Evolutionary conservation across 2,113 vertebrate species (phyloP), one percentile per base, ranked within the genome.

Genomic region (Calidris pygmaea): DNA sequence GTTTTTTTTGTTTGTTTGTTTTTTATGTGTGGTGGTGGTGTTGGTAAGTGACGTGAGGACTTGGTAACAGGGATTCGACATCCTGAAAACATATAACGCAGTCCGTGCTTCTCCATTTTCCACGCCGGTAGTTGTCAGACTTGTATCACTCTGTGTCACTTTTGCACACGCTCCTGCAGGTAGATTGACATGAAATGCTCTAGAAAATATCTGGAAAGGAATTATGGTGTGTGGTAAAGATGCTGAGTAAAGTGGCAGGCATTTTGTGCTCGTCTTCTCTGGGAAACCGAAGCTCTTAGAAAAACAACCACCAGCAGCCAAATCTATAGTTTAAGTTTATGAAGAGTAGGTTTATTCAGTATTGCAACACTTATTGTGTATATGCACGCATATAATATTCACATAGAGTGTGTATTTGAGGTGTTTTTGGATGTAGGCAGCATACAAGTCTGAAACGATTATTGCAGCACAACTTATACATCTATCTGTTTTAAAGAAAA

Each of bases 81-180:
- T 79, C 84, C 89, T 95, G 93, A 77, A 87, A 94, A 76, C 4
- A 12, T 72, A 32, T 82, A 96, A 94, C 15, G 84, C 94, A 90
- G 83, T 86, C 94, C 30, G 21, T 86, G 86, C 94, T 93, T 92
- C 95, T 95, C 87, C 93, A 96, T 96, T 97, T 96, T 97, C 93
- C 68, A 65, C 11, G 18, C 95, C 97, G 55, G 89, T 92, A 97
- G 96, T 97, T 98, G 96, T 95, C 96, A 95, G 96, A 97, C 97
- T 93, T 93, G 87, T 88, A 81, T 97, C 96, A 93, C 95, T 98
- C 96, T 72, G 94, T 98, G 98, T 97, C 98, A 98, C 97, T 98
- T 98, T 97, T 94, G 97, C 98, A 98, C 97, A 97, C 52, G 96
- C 95, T 98, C 95, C 97, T 98, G 97, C 97, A 97, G 98, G 97